Base-by-base conservation (phyloP, 1,140 invertebrate genomes). In the Brachionus koreanus region DNA sequence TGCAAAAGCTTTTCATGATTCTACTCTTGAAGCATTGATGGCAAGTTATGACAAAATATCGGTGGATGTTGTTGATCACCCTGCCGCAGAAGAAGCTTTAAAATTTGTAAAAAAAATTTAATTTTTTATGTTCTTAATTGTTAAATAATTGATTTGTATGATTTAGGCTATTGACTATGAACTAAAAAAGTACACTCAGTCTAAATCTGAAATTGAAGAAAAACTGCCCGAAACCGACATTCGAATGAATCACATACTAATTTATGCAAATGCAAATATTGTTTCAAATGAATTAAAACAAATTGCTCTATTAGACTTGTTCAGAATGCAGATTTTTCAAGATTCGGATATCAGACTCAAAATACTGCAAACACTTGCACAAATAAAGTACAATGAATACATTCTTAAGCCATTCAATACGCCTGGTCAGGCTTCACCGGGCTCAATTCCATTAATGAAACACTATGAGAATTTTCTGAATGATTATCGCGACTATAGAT, bases 331-430 rank as follows among this genome's bases (percentile, higher is more conserved):
- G 29, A 65, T 79, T 23, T 61, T 79, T 37, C 35, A 79, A 57
- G 76, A 79, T 13, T 23, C 19, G 7, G 76, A 79, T 13, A 12
- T 61, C 2, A 13, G 39, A 7, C 39, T 79, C 3, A 79, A 79
- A 61, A 79, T 79, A 7, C 35, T 79, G 23, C 76, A 79, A 79
- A 79, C 33, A 13, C 39, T 79, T 12, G 49, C 76, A 10, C 76
- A 79, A 65, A 61, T 79, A 42, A 79, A 79, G 25, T 79, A 61
- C 5, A 65, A 57, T 65, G 76, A 79, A 37, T 65, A 79, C 35
- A 23, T 79, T 37, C 49, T 79, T 9, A 43, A 19, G n/a, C 43
- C 69, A 12, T 35, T 25, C 12, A 61, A 42, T 37, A n/a, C 46
- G n/a, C n/a, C 76, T 16, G 57, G 19, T 61, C 49, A 19, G 12